Evolutionary conservation across 2,113 vertebrate species (phyloP).

Genomic region (Podarcis muralis): DNA sequence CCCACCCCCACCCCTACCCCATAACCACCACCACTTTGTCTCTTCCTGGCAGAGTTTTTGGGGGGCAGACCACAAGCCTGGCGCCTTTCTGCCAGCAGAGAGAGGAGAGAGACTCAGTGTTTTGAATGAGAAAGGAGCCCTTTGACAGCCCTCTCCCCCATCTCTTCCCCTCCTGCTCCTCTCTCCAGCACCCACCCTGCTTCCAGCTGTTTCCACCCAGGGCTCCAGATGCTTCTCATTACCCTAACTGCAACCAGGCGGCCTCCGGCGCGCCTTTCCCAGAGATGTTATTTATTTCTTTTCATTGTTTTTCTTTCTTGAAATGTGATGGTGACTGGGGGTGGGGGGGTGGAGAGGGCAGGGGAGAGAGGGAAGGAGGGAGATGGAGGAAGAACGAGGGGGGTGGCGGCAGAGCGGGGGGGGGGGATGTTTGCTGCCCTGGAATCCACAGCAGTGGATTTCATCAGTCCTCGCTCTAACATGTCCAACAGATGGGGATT

Average conservation of each 20-base stretch:
- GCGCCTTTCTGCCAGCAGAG: neutral
- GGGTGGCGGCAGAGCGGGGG: too few relatives aligned
- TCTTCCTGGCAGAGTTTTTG: neutral
- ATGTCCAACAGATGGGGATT: slow-evolving; percentile 64
- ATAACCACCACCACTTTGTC: neutral
- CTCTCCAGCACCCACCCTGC: slow-evolving; percentile 36
- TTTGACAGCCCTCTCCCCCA: neutral
- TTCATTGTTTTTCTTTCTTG: slow-evolving; percentile 11
- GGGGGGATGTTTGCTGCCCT: slow-evolving; percentile 19
- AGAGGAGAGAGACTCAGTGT: neutral
- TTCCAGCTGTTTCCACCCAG: slow-evolving; percentile 71
- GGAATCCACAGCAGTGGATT: slow-evolving; percentile 22
- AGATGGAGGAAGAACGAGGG: neutral
- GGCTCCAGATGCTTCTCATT: slow-evolving; percentile 74
- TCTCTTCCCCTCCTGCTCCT: neutral
- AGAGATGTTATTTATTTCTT: slow-evolving; percentile 45
- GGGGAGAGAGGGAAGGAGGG: neutral
- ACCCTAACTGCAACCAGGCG: slow-evolving; percentile 55
- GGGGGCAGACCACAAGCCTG: neutral
- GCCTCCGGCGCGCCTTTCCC: slow-evolving; percentile 54
- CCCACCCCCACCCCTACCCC: neutral
- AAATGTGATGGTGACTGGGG: slow-evolving; percentile 22
- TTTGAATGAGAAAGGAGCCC: neutral
- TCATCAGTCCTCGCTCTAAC: slow-evolving; percentile 49
- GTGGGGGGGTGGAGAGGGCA: too few relatives aligned